These are phyloP conservation scores for Galbula dea DNA, from an alignment of 2,113 vertebrate genomes.

Conservation along the genomic window DNA sequence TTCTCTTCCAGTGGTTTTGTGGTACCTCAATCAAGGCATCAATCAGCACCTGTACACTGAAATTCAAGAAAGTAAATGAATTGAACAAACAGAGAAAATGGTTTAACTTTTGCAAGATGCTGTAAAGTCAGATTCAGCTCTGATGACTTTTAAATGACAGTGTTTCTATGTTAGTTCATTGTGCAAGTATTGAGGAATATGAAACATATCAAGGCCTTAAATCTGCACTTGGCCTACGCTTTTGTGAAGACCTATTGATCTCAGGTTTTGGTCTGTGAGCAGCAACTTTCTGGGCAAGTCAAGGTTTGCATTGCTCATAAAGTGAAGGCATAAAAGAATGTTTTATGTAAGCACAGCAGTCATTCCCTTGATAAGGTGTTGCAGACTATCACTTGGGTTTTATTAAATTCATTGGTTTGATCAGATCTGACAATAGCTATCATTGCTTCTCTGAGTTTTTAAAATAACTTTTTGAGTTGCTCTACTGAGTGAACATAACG, in stretches of 20 bases:
- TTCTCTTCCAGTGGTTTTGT: background rate
- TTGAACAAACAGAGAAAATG: background rate
- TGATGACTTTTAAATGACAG: background rate
- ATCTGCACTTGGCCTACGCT: background rate
- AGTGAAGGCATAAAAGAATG: background rate
- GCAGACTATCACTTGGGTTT: background rate
- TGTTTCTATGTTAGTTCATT: background rate
- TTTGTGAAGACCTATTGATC: background rate
- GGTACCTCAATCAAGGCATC: background rate
- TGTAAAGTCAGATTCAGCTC: background rate
- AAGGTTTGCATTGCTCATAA: background rate
- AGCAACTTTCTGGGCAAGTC: background rate
- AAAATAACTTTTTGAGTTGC: background rate
- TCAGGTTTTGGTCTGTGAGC: conserved; percentile 3
- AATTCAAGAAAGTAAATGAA: background rate
- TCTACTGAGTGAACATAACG: background rate
- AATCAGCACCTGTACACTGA: background rate
- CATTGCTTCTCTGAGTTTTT: background rate
- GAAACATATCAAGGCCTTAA: background rate
- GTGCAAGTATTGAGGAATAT: background rate
- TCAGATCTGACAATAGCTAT: background rate
- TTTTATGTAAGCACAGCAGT: background rate
- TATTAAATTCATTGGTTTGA: background rate
- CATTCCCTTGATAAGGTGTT: background rate
- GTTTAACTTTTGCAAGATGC: background rate